Evolutionary conservation across 2,113 vertebrate genomes (phyloP), one percentile per base, ranked within the genome.

Genomic region (Gymnocephalus cernua): DNA sequence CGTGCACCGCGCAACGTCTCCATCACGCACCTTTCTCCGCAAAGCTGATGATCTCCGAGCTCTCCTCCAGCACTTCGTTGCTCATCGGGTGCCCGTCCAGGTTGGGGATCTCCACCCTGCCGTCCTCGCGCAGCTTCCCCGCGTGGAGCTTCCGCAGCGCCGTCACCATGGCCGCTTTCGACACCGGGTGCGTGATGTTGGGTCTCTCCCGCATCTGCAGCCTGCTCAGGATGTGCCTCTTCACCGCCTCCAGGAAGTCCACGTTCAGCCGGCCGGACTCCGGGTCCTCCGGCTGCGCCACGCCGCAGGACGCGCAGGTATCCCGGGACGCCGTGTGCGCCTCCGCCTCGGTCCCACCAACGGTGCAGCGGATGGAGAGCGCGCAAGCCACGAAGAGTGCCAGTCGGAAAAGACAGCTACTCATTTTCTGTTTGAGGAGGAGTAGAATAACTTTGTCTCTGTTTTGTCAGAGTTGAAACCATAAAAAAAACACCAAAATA

Each of bases 21-120:
- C 45, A 1, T 50, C 48, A 96, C 97, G 93, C 85, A 99, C 98
- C 98, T 99, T 96, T 96, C 93, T 99, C 98, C 0, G 98, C 98
- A 79, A 99, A 99, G 82, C 97, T 99, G 96, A 99, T 99, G 96
- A 99, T 98, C 95, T 99, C 98, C 19, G 98, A 99, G 86, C 95
- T 97, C 92, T 99, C 97, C 88, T 99, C 98, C 92, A 95, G 95
- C 15, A 89, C 88, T 21, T 95, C 92, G 83, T 91, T 92, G 80
- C 67, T 76, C 93, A 95, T 95, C 89, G 95, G 94, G 90, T 96
- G 95, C 65, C 97, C 96, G 88, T 97, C 96, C 88, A 98, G 95
- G 84, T 97, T 95, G 85, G 98, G 97, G 92, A 99, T 98, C 94
- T 99, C 97, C 94, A 99, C 96, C 80, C 95, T 91, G 13, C 98